Evolutionary conservation across 2,797 vertebrate genomes (phyloP), one percentile per base, ranked within the genome.

Genomic region (Spinibarbus caldwelli): DNA sequence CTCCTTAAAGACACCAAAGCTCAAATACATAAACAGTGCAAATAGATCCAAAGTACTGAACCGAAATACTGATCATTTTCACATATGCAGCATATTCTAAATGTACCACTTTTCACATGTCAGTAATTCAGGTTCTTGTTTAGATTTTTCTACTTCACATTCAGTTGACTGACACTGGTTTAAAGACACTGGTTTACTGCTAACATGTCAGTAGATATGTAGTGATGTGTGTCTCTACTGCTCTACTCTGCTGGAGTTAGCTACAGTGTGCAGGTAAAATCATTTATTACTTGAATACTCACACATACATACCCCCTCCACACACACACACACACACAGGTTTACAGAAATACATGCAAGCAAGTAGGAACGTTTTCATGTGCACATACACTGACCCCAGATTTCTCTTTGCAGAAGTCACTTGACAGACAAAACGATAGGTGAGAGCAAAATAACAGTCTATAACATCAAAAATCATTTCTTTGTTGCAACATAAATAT

Each of bases 21-120:
- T 64, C 29, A 77, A 78, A 34, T 82, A 85, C 79, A 80, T 38
- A 49, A 72, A 36, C 82, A 83, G 85, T 66, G 62, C 79, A 57
- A 70, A 68, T 62, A 83, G 75, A 76, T 76, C 34, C 36, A 41
- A 52, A 83, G 17, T 86, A 59, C 70, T 52, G 49, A 76, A 79
- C 49, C 43, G 43, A 83, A 62, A 57, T 15, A 79, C 41, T 57
- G 70, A 36, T 76, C 43, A 57, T 77, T 68, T 64, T 57, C 71
- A 54, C 85, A 76, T 26, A 73, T 36, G 54, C 54, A 70, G 66
- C 52, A 72, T 72, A 21, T 36, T 80, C 52, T 72, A 43, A 64
- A 52, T 14, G 19, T 11, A 57, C 54, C 19, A 38, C 79, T 43
- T 47, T 66, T 75, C 73, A 85, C 83, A 78, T 36, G 64, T 57